Conservation (phyloP, 2,797 vertebrate genomes). For the Denticeps clupeoides region DNA sequence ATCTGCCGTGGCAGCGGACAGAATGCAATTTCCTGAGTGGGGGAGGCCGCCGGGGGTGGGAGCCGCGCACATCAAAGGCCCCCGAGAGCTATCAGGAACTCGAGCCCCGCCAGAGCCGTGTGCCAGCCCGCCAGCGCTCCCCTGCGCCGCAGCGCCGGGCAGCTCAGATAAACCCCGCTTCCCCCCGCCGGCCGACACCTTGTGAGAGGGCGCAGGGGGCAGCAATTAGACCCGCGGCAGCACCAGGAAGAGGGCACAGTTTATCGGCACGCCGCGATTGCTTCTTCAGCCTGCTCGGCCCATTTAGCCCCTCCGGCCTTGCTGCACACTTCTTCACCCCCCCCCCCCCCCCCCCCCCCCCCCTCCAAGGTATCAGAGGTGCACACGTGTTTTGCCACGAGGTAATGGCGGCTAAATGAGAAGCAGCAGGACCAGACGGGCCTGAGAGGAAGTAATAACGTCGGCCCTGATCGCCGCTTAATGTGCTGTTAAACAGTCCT, state of each 20-base stretch:
- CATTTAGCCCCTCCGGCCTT: background rate
- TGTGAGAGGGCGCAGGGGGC: conserved; percentile 43
- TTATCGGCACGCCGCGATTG: conserved; percentile 45
- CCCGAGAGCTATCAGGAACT: conserved; percentile 49
- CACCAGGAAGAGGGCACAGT: conserved; percentile 54
- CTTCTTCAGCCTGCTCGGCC: conserved; percentile 10
- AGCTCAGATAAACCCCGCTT: too few species aligned
- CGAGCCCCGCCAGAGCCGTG: conserved; percentile 60
- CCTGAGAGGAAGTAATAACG: conserved; percentile 32
- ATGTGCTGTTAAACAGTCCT: conserved; percentile 38
- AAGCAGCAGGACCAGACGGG: conserved; percentile 2
- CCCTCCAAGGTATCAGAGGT: conserved; percentile 35
- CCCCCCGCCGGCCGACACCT: conserved; percentile 53
- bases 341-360: conserved; percentile 1
- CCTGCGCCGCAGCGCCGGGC: too few species aligned
- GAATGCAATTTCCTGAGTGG: conserved; percentile 66
- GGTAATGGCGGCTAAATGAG: conserved; percentile 42
- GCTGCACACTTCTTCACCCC: background rate
- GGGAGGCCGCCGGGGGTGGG: conserved; percentile 45
- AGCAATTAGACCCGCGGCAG: conserved; percentile 49
- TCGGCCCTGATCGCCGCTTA: conserved; percentile 23
- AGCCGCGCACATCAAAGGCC: conserved; percentile 63
- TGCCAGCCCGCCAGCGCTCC: conserved; percentile 51
- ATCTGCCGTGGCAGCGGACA: conserved; percentile 58
- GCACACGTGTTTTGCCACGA: conserved; percentile 33